Base-by-base conservation (phyloP, 2,888 invertebrate genomes). In the Eupithecia vulgata region DNA sequence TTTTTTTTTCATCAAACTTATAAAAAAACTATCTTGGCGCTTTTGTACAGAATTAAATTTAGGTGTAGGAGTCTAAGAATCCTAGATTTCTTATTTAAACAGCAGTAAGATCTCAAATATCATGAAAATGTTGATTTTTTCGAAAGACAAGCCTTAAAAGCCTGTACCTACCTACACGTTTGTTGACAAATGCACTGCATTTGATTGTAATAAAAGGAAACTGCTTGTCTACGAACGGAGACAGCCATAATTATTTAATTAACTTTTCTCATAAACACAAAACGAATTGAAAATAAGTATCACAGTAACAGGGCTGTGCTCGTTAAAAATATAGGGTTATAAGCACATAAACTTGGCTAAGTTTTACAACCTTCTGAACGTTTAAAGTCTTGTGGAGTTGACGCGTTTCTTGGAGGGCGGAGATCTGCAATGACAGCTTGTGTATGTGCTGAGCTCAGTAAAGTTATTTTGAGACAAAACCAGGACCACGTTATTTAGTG, bases 291-390 rank as follows among this genome's bases (percentile, higher is more conserved):
- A 70, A 73, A 42, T 13, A 57, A 61, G 34, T 67, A 70, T 42
- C 30, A 73, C 34, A 69, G 62, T 45, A 15, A 45, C 6, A 45
- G n/a, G 13, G 40, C 42, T 17, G 34, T 40, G 59, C 40, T 64
- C 52, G 64, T 67, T 70, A 70, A 67, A 17, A 61, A 13, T 25
- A 12, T 67, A 42, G 34, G 21, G 64, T 68, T 72, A 68, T 57
- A 64, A 59, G 30, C 34, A 48, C 65, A 61, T 74, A 71, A 68
- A 65, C 8, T 64, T 65, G 42, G 13, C 57, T 68, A 65, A 61
- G 59, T 74, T 71, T 71, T 57, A 71, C 68, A 64, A n/a, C 48
- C 65, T 57, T 73, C 70, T 59, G 52, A 73, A 66, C 65, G 59
- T 64, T 68, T 25, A 45, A 42, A 59, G 68, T n/a, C 62, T 57